Evolutionary conservation across 2,797 vertebrate species (phyloP).

Genomic region (Chrosomus eos): DNA sequence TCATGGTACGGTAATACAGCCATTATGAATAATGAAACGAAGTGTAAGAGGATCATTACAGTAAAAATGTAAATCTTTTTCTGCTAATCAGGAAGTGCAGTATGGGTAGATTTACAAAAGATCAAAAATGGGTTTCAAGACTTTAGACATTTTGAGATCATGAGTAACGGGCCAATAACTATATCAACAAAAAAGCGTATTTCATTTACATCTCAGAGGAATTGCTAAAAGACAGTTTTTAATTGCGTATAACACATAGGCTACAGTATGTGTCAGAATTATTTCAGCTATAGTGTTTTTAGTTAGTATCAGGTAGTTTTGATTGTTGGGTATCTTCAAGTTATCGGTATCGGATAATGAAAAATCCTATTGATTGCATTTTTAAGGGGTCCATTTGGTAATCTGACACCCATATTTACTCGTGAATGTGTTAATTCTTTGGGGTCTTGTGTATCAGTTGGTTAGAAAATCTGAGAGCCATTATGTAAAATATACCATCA

Average conservation of each 20-base stretch:
- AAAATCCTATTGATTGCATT: neutral
- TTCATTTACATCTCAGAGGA: neutral
- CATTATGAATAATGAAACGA: neutral
- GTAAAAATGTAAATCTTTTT: slow-evolving; percentile 56
- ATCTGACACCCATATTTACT: neutral
- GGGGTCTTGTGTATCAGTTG: neutral
- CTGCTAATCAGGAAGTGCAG: slow-evolving; percentile 58
- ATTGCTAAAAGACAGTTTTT: neutral
- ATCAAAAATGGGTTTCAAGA: slow-evolving; percentile 40
- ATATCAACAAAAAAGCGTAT: neutral
- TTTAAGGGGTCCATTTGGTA: neutral
- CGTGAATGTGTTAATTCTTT: neutral
- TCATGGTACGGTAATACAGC: neutral
- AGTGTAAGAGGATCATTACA: slow-evolving; percentile 39
- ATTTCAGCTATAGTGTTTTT: neutral
- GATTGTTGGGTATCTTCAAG: neutral
- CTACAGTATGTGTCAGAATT: neutral
- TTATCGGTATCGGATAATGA: neutral
- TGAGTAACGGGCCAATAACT: neutral
- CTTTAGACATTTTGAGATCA: neutral
- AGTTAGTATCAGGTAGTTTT: neutral
- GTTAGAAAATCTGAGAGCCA: neutral
- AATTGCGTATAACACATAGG: neutral
- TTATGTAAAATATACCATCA: neutral
- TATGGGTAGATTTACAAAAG: slow-evolving; percentile 50